These are phyloP conservation scores for Drosophila kambysellisi DNA, from an alignment of 2,888 invertebrate genomes.

Conservation along the genomic window DNA sequence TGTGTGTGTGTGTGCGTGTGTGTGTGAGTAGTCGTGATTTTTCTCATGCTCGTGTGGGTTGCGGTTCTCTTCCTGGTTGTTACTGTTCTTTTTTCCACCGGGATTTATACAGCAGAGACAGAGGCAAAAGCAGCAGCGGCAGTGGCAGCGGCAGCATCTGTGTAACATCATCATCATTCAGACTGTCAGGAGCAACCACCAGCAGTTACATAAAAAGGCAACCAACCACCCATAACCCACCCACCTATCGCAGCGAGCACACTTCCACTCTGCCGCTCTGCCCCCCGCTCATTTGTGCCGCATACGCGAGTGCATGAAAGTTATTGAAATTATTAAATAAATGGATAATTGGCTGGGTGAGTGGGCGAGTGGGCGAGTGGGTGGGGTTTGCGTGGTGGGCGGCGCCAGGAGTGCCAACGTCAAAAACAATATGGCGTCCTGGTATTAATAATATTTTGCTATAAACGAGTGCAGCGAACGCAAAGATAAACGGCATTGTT, in stretches of 20 bases:
- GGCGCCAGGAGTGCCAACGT: constrained; percentile 35
- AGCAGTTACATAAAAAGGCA: constrained; percentile 77
- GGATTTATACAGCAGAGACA: constrained; percentile 46
- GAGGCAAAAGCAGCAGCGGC: constrained; percentile 21
- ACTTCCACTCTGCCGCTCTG: neutral
- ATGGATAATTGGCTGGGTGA: constrained; percentile 68
- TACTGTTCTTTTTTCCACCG: constrained; percentile 47
- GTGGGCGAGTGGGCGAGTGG: neutral
- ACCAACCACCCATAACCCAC: constrained; percentile 38
- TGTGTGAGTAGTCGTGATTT: constrained; percentile 62
- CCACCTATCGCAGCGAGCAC: constrained; percentile 56
- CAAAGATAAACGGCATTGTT: constrained; percentile 10
- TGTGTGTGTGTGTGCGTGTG: constrained; percentile 26
- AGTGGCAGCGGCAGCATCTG: constrained; percentile 25
- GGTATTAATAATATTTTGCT: constrained; percentile 54
- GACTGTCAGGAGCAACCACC: constrained; percentile 72
- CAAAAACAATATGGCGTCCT: constrained; percentile 64
- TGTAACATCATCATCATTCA: constrained; percentile 69
- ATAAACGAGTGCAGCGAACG: constrained; percentile 36
- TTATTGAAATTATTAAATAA: constrained; percentile 79
- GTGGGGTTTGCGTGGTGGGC: constrained; percentile 45
- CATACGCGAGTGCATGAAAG: constrained; percentile 71
- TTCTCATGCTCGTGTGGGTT: constrained; percentile 58
- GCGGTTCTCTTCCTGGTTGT: constrained; percentile 44
- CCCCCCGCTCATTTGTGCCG: constrained; percentile 37